Evolutionary conservation across 2,888 invertebrate genomes (phyloP).

Genomic region (Agrotis ipsilon): DNA sequence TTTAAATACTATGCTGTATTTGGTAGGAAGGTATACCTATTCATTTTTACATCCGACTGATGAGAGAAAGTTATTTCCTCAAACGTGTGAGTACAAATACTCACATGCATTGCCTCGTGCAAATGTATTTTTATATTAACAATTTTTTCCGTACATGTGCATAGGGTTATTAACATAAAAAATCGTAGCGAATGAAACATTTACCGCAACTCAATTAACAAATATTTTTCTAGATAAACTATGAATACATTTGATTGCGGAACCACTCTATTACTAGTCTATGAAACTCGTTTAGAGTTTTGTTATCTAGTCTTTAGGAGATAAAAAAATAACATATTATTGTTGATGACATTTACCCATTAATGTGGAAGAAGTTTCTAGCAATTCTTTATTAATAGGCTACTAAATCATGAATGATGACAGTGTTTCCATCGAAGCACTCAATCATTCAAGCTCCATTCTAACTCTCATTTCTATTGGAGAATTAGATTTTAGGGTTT

Average conservation of each 20-base stretch:
- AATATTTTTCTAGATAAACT: slow-evolving; percentile 43
- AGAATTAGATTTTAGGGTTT: too few relatives aligned
- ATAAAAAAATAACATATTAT: slow-evolving; percentile 15
- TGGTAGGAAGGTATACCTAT: background rate
- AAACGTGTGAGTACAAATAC: slow-evolving; percentile 9
- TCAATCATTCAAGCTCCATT: too few relatives aligned
- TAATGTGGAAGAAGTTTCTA: background rate
- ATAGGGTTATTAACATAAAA: slow-evolving; percentile 40
- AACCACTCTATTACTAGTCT: slow-evolving; percentile 46
- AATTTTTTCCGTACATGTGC: slow-evolving; percentile 2
- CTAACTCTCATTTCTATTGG: too few relatives aligned
- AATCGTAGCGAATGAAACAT: slow-evolving; percentile 37
- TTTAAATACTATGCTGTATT: slow-evolving; percentile 1
- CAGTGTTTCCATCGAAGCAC: too few relatives aligned
- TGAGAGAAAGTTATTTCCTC: slow-evolving; percentile 44
- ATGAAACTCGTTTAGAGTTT: slow-evolving; percentile 44
- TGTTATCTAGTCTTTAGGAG: slow-evolving; percentile 2
- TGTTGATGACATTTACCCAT: slow-evolving; percentile 18
- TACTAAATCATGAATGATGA: too few relatives aligned
- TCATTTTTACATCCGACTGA: slow-evolving; percentile 5
- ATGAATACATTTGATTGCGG: slow-evolving; percentile 52
- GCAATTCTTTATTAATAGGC: too few relatives aligned
- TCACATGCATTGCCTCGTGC: slow-evolving; percentile 18
- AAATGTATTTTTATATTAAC: slow-evolving; percentile 14
- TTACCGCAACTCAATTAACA: slow-evolving; percentile 47